phyloP scores from a whole-genome alignment of 2,797 vertebrate species.

The Bovichtus diacanthus region DNA sequence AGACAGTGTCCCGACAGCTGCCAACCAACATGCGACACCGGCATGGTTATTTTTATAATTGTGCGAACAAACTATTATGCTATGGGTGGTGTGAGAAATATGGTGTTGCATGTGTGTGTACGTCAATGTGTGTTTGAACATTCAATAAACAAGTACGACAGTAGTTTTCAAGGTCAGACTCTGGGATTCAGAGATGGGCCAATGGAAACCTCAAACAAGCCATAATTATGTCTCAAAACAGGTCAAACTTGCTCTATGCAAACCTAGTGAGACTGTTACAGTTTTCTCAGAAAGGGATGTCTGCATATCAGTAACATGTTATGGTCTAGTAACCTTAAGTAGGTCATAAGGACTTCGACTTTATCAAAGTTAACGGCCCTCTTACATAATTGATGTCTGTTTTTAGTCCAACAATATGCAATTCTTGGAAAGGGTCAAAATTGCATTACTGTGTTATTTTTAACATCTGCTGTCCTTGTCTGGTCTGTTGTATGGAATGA shows the following conservation, averaged over 20 bases:
- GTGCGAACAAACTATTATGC: conserved; percentile 43
- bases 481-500: conserved; percentile 24
- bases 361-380: not conserved
- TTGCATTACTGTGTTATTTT: conserved; percentile 23
- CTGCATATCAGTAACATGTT: not conserved
- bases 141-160: not conserved
- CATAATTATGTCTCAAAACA: conserved; percentile 18
- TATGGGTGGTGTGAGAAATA: conserved; percentile 8
- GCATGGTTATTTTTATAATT: conserved; percentile 45
- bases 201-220: conserved; percentile 13
- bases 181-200: not conserved
- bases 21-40: conserved; percentile 43
- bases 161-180: not conserved
- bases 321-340: not conserved
- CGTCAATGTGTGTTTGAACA: conserved; percentile 4
- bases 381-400: not conserved
- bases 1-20: conserved; percentile 57
- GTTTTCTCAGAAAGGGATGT: not conserved
- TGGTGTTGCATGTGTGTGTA: not conserved
- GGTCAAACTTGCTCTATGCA: conserved; percentile 25
- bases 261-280: not conserved
- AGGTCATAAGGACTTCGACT: not conserved
- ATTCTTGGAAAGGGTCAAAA: conserved; percentile 12
- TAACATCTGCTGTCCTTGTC: conserved; percentile 18
- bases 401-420: conserved; percentile 1